phyloP scores from a whole-genome alignment of 2,113 vertebrate species.

The western clawed frog (Xenopus tropicalis) region UCB_Xtro_10.0 CM004451.2:33522001-33522500 shows the following conservation, averaged over 20 bases:
- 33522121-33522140: constrained; percentile 34
- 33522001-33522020: too few species aligned
- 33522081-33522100: constrained; percentile 15
- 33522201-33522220: constrained; percentile 41
- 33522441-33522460: too few species aligned
- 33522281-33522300: constrained; percentile 1
- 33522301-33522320: not conserved
- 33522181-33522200: constrained; percentile 34
- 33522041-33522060: not conserved
- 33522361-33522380: too few species aligned
- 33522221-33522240: constrained; percentile 26
- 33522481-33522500: too few species aligned
- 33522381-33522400: too few species aligned
- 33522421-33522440: too few species aligned
- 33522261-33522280: constrained; percentile 4
- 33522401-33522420: too few species aligned
- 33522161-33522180: constrained; percentile 37
- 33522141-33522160: constrained; percentile 43
- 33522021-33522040: not conserved
- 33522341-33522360: too few species aligned
- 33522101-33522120: constrained; percentile 46
- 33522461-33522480: too few species aligned
- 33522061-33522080: constrained; percentile 31
- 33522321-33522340: not conserved
- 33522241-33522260: constrained; percentile 17